Evolutionary conservation across 2,113 vertebrate species (phyloP).

Genomic region (Halcyon malimbica): DNA sequence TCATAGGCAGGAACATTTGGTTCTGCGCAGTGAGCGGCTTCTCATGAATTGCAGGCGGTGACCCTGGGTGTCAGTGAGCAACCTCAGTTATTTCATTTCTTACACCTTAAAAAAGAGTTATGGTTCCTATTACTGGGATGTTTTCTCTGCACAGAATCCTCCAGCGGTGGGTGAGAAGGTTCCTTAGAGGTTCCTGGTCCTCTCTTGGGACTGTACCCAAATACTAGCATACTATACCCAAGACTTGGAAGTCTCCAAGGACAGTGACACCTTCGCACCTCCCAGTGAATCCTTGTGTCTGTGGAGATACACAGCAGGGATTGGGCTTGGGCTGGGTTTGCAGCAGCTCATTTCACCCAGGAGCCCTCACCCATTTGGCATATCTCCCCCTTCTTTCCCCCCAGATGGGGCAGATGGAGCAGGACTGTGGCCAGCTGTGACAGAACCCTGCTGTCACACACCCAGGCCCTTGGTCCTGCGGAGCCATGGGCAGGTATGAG

Average conservation of each 20-base stretch:
- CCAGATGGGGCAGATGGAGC: neutral
- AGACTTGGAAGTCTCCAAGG: neutral
- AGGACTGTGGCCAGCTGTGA: neutral
- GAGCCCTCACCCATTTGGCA: fast-evolving
- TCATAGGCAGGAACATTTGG: neutral
- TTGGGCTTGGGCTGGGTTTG: neutral
- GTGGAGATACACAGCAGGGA: fast-evolving
- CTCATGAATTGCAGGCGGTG: neutral
- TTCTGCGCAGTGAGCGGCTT: neutral
- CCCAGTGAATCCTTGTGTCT: fast-evolving
- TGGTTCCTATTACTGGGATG: neutral
- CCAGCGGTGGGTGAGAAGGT: neutral
- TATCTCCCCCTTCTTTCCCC: neutral
- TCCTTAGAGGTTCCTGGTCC: neutral
- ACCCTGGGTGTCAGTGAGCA: neutral
- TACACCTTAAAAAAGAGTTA: neutral
- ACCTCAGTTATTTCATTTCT: neutral
- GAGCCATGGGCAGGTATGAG: neutral
- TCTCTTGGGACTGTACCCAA: neutral
- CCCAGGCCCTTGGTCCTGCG: neutral
- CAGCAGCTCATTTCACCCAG: neutral
- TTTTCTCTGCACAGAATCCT: neutral
- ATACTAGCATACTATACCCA: neutral
- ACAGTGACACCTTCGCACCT: neutral
- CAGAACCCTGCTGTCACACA: neutral